A percentile compares a stretch with the other conserved stretches of the same genome.
Conservation (phyloP, 2,113 vertebrate genomes). For the Notothenia coriiceps region DNA sequence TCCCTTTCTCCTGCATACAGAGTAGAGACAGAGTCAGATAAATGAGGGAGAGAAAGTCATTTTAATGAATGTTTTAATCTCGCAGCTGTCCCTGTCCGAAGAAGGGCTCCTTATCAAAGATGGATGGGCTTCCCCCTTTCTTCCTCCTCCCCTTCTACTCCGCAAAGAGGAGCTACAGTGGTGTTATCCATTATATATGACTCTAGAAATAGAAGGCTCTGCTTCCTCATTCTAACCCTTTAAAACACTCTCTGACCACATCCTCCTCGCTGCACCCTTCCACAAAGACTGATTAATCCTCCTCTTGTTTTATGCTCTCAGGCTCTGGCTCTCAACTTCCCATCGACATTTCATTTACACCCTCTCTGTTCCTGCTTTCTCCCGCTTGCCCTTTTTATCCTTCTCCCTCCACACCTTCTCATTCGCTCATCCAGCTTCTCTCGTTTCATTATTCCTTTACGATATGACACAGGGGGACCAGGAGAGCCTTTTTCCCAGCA, state of each 20-base stretch:
- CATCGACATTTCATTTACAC: slow-evolving; percentile 67
- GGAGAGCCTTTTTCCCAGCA: slow-evolving; percentile 39
- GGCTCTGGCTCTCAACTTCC: slow-evolving; percentile 56
- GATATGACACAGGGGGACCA: slow-evolving; percentile 54
- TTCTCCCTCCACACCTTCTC: slow-evolving; percentile 55
- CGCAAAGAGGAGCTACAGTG: slow-evolving; percentile 75
- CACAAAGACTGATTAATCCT: slow-evolving; percentile 66
- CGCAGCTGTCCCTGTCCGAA: slow-evolving; percentile 79
- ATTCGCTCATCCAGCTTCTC: slow-evolving; percentile 32
- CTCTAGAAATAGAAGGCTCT: slow-evolving; percentile 83
- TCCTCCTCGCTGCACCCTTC: slow-evolving; percentile 44
- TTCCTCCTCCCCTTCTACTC: slow-evolving; percentile 29
- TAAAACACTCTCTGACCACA: slow-evolving; percentile 65
- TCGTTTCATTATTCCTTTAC: slow-evolving; percentile 50
- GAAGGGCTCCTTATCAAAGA: slow-evolving; percentile 84
- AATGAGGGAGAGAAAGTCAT: slow-evolving; percentile 52
- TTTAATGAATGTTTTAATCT: slow-evolving; percentile 87
- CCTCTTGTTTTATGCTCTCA: slow-evolving; percentile 53
- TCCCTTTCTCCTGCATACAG: slow-evolving; percentile 19
- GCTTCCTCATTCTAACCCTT: slow-evolving; percentile 80
- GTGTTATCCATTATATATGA: slow-evolving; percentile 85
- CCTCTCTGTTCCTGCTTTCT: slow-evolving; percentile 27
- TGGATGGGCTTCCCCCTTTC: slow-evolving; percentile 72
- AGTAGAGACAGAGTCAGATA: slow-evolving; percentile 13
- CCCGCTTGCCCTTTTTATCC: slow-evolving; percentile 51